These are phyloP conservation scores for Gobiocypris rarus DNA, from an alignment of 2,113 vertebrate genomes.

Conservation along the genomic window DNA sequence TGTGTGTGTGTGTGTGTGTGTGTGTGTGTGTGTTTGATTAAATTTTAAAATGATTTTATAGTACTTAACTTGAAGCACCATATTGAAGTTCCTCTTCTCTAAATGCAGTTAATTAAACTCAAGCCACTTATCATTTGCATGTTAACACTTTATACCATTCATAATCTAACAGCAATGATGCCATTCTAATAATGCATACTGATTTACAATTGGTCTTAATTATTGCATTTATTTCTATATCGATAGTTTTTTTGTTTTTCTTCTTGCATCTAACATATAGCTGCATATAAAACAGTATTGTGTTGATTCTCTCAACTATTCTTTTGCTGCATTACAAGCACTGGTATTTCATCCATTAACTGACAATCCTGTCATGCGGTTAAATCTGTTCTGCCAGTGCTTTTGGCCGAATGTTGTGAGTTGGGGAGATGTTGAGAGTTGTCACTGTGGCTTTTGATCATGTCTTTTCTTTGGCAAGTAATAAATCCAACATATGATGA, in stretches of 20 bases:
- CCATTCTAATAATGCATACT: background rate
- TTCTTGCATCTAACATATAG: background rate
- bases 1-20: no score
- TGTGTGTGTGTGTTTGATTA: background rate
- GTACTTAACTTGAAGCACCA: background rate
- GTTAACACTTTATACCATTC: background rate
- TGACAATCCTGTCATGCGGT: background rate
- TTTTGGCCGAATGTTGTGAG: background rate
- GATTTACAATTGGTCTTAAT: no score
- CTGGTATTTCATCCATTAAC: background rate
- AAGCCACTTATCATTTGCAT: background rate
- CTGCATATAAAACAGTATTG: background rate
- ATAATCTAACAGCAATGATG: background rate
- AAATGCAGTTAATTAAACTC: background rate
- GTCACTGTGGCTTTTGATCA: background rate
- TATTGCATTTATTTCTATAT: no score
- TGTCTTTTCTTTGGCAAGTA: background rate
- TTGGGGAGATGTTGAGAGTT: background rate
- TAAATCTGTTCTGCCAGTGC: background rate
- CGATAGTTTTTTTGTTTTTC: background rate
- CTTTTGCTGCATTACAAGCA: background rate
- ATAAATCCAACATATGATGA: background rate
- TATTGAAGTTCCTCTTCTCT: background rate
- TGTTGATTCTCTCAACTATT: background rate
- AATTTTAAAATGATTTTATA: background rate